These are phyloP conservation scores for Sisyra nigra DNA, from an alignment of 2,888 invertebrate genomes.

Conservation along the genomic window DNA sequence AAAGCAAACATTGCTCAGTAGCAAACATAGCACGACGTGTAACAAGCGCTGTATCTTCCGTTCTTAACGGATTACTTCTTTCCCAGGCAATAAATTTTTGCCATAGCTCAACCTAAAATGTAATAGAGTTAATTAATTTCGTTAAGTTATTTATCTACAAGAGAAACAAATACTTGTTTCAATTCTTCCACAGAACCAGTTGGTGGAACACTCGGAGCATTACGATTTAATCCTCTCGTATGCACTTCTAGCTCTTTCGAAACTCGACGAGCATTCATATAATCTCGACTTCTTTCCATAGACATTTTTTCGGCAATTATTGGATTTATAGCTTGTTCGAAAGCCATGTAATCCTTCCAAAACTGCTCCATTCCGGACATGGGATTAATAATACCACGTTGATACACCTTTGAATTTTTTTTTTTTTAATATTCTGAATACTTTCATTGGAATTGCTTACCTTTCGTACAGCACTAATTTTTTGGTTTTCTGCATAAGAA, in stretches of 20 bases:
- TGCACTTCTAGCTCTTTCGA: conserved; percentile 93
- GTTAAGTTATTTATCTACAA: not conserved
- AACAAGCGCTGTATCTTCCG: conserved; percentile 87
- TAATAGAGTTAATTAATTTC: not conserved
- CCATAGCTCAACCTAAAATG: conserved; percentile 81
- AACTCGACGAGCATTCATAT: conserved; percentile 92
- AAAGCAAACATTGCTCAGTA: conserved; percentile 92
- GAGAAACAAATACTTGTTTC: conserved; percentile 52
- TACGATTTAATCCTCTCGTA: conserved; percentile 86
- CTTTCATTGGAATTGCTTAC: conserved; percentile 27
- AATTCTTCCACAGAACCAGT: conserved; percentile 76
- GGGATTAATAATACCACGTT: conserved; percentile 89
- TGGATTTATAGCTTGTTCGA: conserved; percentile 69
- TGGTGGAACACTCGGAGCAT: conserved; percentile 94
- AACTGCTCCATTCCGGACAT: conserved; percentile 94
- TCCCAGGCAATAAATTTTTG: conserved; percentile 98
- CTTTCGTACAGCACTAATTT: conserved; percentile 94
- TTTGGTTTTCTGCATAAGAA: conserved; percentile 98
- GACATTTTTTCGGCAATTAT: conserved; percentile 95
- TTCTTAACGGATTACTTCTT: conserved; percentile 86
- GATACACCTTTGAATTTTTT: conserved; percentile 53
- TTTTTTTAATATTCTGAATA: not conserved
- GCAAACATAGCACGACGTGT: conserved; percentile 96
- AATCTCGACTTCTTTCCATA: conserved; percentile 88
- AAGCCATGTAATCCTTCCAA: conserved; percentile 95